Conservation (phyloP, 2,888 invertebrate genomes). For the Bellardia bayeri region DNA sequence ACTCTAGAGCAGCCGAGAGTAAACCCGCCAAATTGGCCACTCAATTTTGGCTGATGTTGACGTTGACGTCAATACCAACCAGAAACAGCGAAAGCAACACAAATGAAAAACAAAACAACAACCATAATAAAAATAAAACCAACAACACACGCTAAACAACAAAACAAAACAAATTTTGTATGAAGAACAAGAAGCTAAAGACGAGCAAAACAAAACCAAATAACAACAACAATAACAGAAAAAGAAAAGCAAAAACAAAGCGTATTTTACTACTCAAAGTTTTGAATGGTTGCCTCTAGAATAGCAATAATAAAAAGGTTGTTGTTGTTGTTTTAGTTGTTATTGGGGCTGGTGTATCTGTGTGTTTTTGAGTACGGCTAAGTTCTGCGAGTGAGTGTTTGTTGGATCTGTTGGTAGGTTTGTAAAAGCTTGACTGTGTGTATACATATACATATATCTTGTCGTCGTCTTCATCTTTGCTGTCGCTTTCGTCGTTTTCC, state of each 20-base stretch:
- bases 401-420: slow-evolving; percentile 31
- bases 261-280: slow-evolving; percentile 76
- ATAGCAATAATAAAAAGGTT: slow-evolving; percentile 47
- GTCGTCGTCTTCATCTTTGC: slow-evolving; percentile 74
- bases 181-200: slow-evolving; percentile 54
- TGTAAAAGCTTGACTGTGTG: slow-evolving; percentile 44
- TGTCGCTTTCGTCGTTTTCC: slow-evolving; percentile 80
- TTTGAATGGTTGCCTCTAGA: slow-evolving; percentile 67
- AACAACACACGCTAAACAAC: slow-evolving; percentile 51
- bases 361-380: slow-evolving; percentile 31
- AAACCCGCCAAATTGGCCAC: slow-evolving; percentile 40
- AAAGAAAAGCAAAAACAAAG: slow-evolving; percentile 51
- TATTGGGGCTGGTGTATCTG: slow-evolving; percentile 71
- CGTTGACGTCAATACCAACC: slow-evolving; percentile 68
- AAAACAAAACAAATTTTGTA: slow-evolving; percentile 27
- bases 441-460: slow-evolving; percentile 54
- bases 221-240: slow-evolving; percentile 25
- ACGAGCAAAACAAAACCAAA: slow-evolving; percentile 56
- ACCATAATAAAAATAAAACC: slow-evolving; percentile 46
- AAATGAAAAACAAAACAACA: slow-evolving; percentile 21
- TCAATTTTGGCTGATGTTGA: slow-evolving; percentile 62
- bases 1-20: not conserved
- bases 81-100: slow-evolving; percentile 24
- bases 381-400: slow-evolving; percentile 36
- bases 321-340: slow-evolving; percentile 19